phyloP scores from a whole-genome alignment of 2,888 invertebrate species.

The Caenorhabditis angaria region DNA sequence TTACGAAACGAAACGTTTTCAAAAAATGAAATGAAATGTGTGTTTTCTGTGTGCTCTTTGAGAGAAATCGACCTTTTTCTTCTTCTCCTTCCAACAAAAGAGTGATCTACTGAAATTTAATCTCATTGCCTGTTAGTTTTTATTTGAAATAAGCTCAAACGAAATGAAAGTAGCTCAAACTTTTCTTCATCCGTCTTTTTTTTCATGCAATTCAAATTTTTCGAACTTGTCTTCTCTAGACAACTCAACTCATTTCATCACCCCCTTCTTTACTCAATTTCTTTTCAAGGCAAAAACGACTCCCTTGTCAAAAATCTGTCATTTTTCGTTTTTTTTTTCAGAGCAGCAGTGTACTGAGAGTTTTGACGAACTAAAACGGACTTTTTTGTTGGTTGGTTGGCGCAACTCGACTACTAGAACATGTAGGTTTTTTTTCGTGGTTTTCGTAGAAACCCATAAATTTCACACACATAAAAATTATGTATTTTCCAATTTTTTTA shows the following conservation, averaged over 20 bases:
- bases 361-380: slow-evolving; percentile 1
- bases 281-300: background rate
- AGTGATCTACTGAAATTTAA: slow-evolving; percentile 1
- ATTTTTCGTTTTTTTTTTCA: background rate
- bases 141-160: background rate
- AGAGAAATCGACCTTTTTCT: background rate
- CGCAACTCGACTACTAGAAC: background rate
- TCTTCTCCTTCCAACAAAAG: background rate
- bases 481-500: slow-evolving; percentile 2
- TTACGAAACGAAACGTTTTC: background rate
- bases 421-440: background rate
- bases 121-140: background rate
- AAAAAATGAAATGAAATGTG: background rate
- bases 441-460: background rate
- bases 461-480: slow-evolving; percentile 5
- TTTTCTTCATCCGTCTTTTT: background rate
- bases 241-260: too few relatives aligned
- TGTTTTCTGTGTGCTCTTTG: background rate
- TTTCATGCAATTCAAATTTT: too few relatives aligned
- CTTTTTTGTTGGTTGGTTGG: background rate
- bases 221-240: too few relatives aligned
- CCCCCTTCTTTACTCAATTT: background rate
- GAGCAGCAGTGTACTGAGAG: background rate
- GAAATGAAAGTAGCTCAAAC: background rate
- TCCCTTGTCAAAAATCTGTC: too few relatives aligned